Percentiles rank a stretch among this genome's conserved stretches.
These are phyloP conservation scores for Pandemis corylana DNA, from an alignment of 2,888 invertebrate species.

Conservation along the genomic window DNA sequence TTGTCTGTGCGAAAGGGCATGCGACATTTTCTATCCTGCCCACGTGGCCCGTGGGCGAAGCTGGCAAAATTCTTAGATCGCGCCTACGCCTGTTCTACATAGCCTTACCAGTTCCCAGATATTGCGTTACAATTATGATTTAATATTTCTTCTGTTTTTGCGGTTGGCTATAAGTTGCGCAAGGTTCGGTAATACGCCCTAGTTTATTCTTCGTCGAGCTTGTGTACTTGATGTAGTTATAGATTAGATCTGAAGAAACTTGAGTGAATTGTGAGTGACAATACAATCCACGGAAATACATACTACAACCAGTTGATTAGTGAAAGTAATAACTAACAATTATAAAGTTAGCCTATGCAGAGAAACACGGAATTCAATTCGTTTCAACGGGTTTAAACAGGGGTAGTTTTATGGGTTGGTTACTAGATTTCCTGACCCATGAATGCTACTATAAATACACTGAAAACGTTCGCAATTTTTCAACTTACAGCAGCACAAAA, in stretches of 20 bases:
- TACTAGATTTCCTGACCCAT: neutral
- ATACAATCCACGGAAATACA: neutral
- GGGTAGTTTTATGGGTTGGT: neutral
- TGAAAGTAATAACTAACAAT: neutral
- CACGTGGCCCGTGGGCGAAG: constrained; percentile 53
- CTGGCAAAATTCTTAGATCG: constrained; percentile 63
- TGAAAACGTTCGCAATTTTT: constrained; percentile 15
- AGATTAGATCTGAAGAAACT: neutral
- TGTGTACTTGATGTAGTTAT: neutral
- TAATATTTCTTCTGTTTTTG: constrained; percentile 30
- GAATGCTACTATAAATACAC: neutral
- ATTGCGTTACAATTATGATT: constrained; percentile 43
- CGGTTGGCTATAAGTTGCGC: constrained; percentile 17
- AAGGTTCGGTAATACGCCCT: constrained; percentile 5
- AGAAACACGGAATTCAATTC: neutral
- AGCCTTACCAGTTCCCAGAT: constrained; percentile 54
- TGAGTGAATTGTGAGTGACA: neutral
- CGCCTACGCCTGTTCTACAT: constrained; percentile 71
- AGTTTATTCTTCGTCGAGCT: neutral
- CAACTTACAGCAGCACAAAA: constrained; percentile 27
- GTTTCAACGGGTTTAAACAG: neutral
- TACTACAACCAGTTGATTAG: neutral
- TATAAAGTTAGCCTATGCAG: neutral
- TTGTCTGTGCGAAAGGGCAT: constrained; percentile 31
- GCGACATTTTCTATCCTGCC: constrained; percentile 54